A percentile compares a stretch with the other conserved stretches of the same genome.
phyloP scores from a whole-genome alignment of 2,797 vertebrate species.

The Scleropages formosus region DNA sequence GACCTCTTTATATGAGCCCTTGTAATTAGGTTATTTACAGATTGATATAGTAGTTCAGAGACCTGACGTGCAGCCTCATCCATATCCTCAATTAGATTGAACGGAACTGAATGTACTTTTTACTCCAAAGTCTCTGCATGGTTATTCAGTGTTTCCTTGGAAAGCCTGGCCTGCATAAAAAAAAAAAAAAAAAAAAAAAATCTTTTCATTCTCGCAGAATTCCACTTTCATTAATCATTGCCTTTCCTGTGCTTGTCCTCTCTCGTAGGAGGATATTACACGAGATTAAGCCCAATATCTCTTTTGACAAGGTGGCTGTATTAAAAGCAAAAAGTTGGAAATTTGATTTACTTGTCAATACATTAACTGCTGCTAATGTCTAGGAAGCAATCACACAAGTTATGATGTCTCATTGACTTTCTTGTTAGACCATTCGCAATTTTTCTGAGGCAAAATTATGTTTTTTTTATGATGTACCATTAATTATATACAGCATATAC shows the following conservation, averaged over 20 bases:
- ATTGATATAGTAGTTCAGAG: slow-evolving; percentile 61
- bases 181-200: too few relatives aligned
- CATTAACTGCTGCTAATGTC: too few relatives aligned
- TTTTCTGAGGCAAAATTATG: too few relatives aligned
- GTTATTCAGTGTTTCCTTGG: slow-evolving; percentile 12
- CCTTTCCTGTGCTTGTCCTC: neutral
- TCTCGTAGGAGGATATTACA: slow-evolving; percentile 5
- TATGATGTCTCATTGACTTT: neutral
- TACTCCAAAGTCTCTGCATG: slow-evolving; percentile 21
- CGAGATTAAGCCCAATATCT: neutral
- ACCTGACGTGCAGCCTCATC: slow-evolving; percentile 55
- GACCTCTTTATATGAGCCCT: slow-evolving; percentile 43
- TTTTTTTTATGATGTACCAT: too few relatives aligned
- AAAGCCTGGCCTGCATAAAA: neutral
- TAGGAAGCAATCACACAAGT: too few relatives aligned
- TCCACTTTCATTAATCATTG: slow-evolving; percentile 22
- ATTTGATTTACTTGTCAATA: neutral
- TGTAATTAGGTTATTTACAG: slow-evolving; percentile 59
- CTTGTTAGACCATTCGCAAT: neutral
- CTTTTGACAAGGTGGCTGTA: neutral
- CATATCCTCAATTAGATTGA: slow-evolving; percentile 9
- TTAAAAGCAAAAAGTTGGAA: neutral
- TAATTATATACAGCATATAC: too few relatives aligned
- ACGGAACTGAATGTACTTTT: slow-evolving; percentile 19
- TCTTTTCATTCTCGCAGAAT: neutral